A percentile compares a stretch with the other conserved stretches of the same genome.
Evolutionary conservation across 2,113 vertebrate genomes (phyloP).

Genomic region (Thunnus maccoyii): DNA sequence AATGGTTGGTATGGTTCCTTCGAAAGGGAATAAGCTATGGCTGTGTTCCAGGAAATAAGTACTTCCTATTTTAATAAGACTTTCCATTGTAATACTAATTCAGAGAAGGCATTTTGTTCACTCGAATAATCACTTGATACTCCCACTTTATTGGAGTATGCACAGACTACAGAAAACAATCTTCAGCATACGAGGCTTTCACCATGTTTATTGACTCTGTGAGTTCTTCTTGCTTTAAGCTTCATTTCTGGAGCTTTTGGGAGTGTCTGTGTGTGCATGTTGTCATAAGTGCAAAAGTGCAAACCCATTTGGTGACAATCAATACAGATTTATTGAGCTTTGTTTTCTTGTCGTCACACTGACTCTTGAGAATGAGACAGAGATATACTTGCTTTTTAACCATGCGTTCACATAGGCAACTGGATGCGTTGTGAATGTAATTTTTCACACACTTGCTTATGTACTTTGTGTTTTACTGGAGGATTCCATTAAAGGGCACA

Average conservation of each 20-base stretch:
- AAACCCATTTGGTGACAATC: constrained; percentile 52
- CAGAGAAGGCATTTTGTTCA: constrained; percentile 26
- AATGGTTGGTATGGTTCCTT: constrained; percentile 13
- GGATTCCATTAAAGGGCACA: no score
- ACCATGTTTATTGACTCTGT: constrained; percentile 35
- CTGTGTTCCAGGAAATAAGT: constrained; percentile 25
- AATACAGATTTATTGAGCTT: constrained; percentile 38
- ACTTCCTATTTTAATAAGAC: constrained; percentile 6
- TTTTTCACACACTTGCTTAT: no score
- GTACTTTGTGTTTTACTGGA: no score
- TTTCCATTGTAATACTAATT: constrained; percentile 22
- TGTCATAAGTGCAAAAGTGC: constrained; percentile 48
- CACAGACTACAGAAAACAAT: constrained; percentile 17
- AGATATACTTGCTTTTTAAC: no score
- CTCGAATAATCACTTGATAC: constrained; percentile 25
- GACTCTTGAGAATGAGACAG: not conserved
- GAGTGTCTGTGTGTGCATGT: constrained; percentile 5
- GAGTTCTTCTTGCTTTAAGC: constrained; percentile 7
- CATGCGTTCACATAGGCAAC: no score
- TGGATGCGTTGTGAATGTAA: no score
- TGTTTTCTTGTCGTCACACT: constrained; percentile 20
- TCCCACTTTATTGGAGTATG: constrained; percentile 19
- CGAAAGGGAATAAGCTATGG: constrained; percentile 16
- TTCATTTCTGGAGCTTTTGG: not conserved
- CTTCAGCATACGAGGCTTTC: constrained; percentile 27